phyloP scores from a whole-genome alignment of 2,113 vertebrate genomes.

The Entomyzon cyanotis region DNA sequence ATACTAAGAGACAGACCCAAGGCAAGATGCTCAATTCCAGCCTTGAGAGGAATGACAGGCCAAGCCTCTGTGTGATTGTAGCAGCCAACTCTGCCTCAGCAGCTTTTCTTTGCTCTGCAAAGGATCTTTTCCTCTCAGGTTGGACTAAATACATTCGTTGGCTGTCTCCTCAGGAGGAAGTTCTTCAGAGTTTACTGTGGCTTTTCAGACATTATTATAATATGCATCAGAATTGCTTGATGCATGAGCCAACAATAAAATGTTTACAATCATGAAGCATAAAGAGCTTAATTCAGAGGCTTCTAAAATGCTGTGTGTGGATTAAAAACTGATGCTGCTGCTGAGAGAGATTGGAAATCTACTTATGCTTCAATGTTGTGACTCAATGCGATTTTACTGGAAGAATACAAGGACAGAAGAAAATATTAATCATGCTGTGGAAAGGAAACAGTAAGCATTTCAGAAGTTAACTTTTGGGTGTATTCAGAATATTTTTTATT shows the following conservation, averaged over 20 bases:
- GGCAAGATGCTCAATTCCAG: background rate
- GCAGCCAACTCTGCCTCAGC: background rate
- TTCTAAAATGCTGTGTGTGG: background rate
- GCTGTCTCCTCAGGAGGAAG: background rate
- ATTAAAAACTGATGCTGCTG: slow-evolving; percentile 41
- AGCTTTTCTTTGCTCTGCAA: background rate
- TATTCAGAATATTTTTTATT: background rate
- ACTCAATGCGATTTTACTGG: background rate
- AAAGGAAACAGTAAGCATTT: background rate
- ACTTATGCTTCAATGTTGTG: slow-evolving; percentile 8
- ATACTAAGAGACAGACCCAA: background rate
- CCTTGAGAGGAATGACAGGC: background rate
- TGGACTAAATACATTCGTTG: background rate
- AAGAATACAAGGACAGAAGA: background rate
- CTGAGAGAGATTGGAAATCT: slow-evolving; percentile 25
- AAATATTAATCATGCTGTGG: background rate
- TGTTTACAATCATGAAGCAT: background rate
- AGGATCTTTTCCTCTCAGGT: background rate
- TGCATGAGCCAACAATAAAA: background rate
- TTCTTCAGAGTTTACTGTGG: background rate
- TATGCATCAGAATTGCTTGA: background rate
- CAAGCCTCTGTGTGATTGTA: background rate
- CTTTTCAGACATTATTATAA: background rate
- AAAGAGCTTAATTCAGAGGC: slow-evolving; percentile 46
- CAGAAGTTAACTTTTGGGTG: background rate